phyloP scores from a whole-genome alignment of 2,888 invertebrate genomes.

The Campopleginae sp. region DNA sequence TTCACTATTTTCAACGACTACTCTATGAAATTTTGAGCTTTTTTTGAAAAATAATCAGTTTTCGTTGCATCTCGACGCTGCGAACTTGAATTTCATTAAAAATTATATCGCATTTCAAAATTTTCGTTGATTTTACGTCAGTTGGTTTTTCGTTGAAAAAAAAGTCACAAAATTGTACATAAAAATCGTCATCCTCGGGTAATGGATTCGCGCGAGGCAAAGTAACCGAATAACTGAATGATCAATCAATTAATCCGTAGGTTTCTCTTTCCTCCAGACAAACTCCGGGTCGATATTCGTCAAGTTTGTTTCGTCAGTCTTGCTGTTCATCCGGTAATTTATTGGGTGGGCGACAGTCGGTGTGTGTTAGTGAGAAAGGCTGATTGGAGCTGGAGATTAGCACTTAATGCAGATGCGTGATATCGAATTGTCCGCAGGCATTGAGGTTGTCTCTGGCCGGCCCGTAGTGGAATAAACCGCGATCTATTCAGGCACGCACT shows the following conservation, averaged over 20 bases:
- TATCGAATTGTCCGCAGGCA: constrained; percentile 34
- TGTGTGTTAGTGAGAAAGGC: constrained; percentile 64
- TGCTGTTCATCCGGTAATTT: constrained; percentile 22
- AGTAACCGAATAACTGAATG: background rate
- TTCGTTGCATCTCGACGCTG: too few relatives aligned
- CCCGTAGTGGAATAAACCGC: constrained; percentile 69
- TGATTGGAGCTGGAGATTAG: constrained; percentile 78
- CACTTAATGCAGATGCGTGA: constrained; percentile 74
- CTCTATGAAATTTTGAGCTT: too few relatives aligned
- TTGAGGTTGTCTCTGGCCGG: constrained; percentile 62
- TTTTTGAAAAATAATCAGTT: too few relatives aligned
- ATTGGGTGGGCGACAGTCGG: constrained; percentile 2
- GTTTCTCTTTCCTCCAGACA: background rate
- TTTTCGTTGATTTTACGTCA: too few relatives aligned
- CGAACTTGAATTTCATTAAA: too few relatives aligned
- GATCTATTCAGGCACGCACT: constrained; percentile 71
- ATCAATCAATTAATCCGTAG: background rate
- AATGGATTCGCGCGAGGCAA: too few relatives aligned
- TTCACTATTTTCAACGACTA: too few relatives aligned
- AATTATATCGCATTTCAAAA: too few relatives aligned
- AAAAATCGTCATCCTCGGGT: too few relatives aligned
- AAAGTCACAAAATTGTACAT: too few relatives aligned
- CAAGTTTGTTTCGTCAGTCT: constrained; percentile 12
- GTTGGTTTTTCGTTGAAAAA: too few relatives aligned
- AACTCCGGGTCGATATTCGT: constrained; percentile 4